Conservation (phyloP, 1,140 invertebrate species). For the Zaprionus nigranus region DNA sequence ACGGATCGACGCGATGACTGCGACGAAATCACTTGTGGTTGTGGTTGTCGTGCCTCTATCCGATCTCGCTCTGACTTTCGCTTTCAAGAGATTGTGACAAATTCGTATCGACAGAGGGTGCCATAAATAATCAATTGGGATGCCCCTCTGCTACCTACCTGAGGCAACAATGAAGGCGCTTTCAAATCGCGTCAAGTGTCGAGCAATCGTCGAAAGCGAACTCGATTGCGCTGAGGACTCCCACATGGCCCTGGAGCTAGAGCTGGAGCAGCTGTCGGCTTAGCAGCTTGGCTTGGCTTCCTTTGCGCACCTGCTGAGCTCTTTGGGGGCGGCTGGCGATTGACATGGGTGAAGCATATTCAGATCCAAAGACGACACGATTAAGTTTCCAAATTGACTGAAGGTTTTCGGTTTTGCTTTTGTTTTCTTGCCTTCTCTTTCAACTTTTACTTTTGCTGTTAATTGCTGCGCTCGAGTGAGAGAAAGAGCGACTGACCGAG, state of each 20-base stretch:
- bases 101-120: conserved; percentile 3
- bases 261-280: not conserved
- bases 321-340: not conserved
- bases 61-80: not conserved
- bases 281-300: not conserved
- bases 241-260: not conserved
- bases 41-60: too few relatives aligned
- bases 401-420: not conserved
- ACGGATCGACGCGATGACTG: not conserved
- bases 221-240: not conserved
- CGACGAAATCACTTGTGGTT: not conserved
- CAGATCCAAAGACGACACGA: not conserved
- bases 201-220: conserved; percentile 1
- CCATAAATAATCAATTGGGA: conserved; percentile 6
- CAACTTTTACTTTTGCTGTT: conserved; percentile 17
- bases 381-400: conserved; percentile 10
- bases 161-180: not conserved
- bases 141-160: not conserved
- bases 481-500: not conserved
- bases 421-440: not conserved
- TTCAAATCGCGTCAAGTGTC: conserved; percentile 3
- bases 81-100: conserved; percentile 2
- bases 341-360: not conserved
- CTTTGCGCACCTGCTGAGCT: not conserved
- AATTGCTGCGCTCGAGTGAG: conserved; percentile 4